Percentiles rank a stretch among this genome's conserved stretches.
Conservation (phyloP, 2,113 vertebrate genomes). For the Psephotus haematonotus region DNA sequence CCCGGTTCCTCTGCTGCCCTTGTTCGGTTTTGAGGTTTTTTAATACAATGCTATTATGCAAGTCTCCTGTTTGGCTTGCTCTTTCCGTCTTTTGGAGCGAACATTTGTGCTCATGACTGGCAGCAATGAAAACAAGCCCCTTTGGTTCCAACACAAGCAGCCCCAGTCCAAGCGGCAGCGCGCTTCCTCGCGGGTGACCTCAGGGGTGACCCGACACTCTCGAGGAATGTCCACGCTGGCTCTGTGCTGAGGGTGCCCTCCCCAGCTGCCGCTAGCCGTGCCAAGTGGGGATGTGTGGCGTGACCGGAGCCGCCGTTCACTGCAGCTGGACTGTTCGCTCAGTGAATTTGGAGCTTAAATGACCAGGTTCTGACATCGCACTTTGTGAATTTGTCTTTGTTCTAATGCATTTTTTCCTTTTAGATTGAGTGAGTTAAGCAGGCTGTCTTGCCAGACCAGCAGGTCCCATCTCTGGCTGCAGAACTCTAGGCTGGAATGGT, state of each 20-base stretch:
- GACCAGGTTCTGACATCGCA: background rate
- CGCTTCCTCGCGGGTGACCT: conserved; percentile 57
- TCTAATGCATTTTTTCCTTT: background rate
- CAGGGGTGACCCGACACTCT: conserved; percentile 25
- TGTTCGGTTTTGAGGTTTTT: background rate
- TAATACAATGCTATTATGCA: conserved; percentile 1
- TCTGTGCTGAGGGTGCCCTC: background rate
- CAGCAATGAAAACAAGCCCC: conserved; percentile 47
- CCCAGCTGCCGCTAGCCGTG: background rate
- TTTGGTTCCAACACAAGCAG: conserved; percentile 48
- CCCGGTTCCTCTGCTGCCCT: background rate
- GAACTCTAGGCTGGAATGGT: background rate
- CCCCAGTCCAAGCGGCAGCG: conserved; percentile 14
- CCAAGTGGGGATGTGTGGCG: background rate
- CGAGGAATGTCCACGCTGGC: conserved; percentile 49
- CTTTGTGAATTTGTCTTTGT: background rate
- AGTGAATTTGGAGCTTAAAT: background rate
- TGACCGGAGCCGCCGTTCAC: conserved; percentile 10
- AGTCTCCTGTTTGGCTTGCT: conserved; percentile 24
- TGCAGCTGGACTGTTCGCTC: background rate
- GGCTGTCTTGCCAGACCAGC: background rate
- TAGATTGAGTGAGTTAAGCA: background rate
- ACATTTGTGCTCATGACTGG: conserved; percentile 21
- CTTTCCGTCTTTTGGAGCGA: conserved; percentile 3
- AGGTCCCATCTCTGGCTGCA: background rate